A percentile compares a stretch with the other conserved stretches of the same genome.
These are phyloP conservation scores for Struthidea cinerea DNA, from an alignment of 2,113 vertebrate genomes.

Conservation along the genomic window DNA sequence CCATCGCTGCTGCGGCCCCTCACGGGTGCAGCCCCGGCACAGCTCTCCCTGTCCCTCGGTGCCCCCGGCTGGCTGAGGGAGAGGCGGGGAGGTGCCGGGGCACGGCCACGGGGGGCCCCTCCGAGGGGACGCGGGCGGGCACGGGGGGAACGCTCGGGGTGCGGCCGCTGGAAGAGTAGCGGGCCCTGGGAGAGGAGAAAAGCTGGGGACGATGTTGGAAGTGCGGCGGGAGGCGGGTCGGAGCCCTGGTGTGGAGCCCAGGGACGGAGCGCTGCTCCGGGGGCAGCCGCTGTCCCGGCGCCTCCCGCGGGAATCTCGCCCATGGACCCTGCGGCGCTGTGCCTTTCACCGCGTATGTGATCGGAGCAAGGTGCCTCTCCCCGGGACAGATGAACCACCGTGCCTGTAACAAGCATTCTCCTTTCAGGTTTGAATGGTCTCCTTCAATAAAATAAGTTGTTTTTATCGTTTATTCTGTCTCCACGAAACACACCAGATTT, in stretches of 20 bases:
- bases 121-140: not conserved
- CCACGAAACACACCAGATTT: not conserved
- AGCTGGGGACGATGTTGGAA: not conserved
- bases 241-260: accelerated
- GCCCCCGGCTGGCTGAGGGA: not conserved
- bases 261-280: not conserved
- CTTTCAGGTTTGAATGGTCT: not conserved
- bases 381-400: not conserved
- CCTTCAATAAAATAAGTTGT: not conserved
- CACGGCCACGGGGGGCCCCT: too few species aligned
- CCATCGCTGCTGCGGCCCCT: not conserved
- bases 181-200: not conserved
- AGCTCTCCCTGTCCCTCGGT: accelerated
- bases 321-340: accelerated
- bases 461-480: not conserved
- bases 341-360: not conserved
- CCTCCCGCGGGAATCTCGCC: accelerated
- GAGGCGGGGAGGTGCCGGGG: not conserved
- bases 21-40: accelerated
- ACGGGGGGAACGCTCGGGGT: too few species aligned
- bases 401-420: not conserved
- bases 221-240: accelerated
- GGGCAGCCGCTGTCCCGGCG: accelerated
- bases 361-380: not conserved
- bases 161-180: not conserved